phyloP scores from a whole-genome alignment of 1,140 invertebrate species.

The Caenorhabditis remanei region DNA sequence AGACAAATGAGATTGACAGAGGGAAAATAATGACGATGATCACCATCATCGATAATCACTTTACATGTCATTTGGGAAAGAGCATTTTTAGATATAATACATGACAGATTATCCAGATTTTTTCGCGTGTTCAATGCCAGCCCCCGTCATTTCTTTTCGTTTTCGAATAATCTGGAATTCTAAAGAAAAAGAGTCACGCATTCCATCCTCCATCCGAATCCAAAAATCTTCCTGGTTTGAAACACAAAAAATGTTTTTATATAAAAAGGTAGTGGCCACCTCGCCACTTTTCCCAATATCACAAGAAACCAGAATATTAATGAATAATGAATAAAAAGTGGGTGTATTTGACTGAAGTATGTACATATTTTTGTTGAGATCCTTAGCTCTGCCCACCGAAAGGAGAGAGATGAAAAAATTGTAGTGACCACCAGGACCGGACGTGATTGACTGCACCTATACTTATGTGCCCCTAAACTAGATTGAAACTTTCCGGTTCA shows the following conservation, averaged over 20 bases:
- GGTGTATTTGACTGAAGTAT: not conserved
- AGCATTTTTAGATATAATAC: not conserved
- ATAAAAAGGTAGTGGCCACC: not conserved
- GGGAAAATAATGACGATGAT: too few relatives aligned
- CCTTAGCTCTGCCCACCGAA: not conserved
- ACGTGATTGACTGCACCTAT: slow-evolving; percentile 42
- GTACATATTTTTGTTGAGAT: not conserved
- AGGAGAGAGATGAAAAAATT: not conserved
- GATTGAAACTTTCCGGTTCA: slow-evolving; percentile 28
- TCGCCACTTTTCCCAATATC: not conserved
- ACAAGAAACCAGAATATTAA: slow-evolving; percentile 13
- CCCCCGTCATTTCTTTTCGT: not conserved
- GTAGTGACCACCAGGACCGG: not conserved
- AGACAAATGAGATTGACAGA: slow-evolving; percentile 11
- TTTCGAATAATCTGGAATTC: slow-evolving; percentile 8
- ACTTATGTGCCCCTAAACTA: not conserved
- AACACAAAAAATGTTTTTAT: not conserved
- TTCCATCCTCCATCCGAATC: too few relatives aligned
- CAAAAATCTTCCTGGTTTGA: not conserved
- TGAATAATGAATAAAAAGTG: slow-evolving; percentile 42
- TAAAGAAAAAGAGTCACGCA: not conserved
- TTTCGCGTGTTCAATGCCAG: not conserved
- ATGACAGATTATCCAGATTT: not conserved
- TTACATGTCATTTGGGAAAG: not conserved
- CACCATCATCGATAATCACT: not conserved